Evolutionary conservation across 2,888 invertebrate species (phyloP).

Genomic region (Hedya salicella): DNA sequence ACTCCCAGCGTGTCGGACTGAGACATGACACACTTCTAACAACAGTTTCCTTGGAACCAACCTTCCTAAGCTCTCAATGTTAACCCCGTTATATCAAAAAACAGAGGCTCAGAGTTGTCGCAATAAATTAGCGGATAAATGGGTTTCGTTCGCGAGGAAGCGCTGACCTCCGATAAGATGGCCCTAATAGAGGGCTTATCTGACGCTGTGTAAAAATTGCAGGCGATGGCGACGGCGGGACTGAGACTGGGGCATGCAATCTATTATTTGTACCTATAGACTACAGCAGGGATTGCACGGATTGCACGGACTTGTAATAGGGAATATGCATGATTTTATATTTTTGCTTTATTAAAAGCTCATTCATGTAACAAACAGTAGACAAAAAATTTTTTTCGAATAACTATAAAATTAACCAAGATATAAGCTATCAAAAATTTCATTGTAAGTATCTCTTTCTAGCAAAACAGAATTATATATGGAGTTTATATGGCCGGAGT

Average conservation of each 20-base stretch:
- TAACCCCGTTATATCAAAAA: neutral
- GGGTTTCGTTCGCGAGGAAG: conserved; percentile 58
- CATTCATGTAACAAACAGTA: too few species aligned
- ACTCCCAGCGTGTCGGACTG: neutral
- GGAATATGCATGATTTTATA: too few species aligned
- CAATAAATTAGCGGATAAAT: conserved; percentile 48
- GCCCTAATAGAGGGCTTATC: conserved; percentile 39
- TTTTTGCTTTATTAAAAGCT: too few species aligned
- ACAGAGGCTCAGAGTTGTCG: neutral
- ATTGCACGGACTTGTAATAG: too few species aligned
- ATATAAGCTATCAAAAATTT: too few species aligned
- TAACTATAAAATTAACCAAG: too few species aligned
- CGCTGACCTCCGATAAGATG: conserved; percentile 55
- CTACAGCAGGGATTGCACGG: too few species aligned
- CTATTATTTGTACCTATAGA: neutral
- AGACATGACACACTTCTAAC: neutral
- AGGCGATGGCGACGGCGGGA: neutral
- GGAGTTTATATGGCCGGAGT: too few species aligned
- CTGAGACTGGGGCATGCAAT: neutral
- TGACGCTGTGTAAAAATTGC: conserved; percentile 22
- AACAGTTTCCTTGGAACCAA: neutral
- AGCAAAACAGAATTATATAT: too few species aligned
- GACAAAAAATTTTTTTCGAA: too few species aligned
- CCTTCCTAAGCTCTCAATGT: neutral
- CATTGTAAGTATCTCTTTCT: too few species aligned